These are phyloP conservation scores for Ptychoptera contaminata DNA, from an alignment of 2,888 invertebrate species.

Conservation along the genomic window DNA sequence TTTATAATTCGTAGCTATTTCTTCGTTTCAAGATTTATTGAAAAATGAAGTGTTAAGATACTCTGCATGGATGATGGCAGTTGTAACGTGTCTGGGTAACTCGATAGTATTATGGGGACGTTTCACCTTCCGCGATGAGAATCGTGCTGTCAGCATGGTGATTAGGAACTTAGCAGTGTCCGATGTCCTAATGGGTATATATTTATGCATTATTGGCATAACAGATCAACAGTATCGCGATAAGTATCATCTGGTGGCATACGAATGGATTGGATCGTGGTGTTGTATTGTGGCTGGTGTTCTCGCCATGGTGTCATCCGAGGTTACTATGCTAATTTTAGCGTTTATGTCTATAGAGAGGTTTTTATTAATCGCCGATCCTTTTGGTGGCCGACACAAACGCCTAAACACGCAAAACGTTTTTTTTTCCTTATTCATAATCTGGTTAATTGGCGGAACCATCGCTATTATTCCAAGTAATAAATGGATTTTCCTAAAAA, in stretches of 20 bases:
- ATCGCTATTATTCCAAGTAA: constrained; percentile 43
- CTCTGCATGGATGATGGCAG: constrained; percentile 45
- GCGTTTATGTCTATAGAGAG: constrained; percentile 54
- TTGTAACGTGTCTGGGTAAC: constrained; percentile 44
- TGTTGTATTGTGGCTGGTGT: constrained; percentile 44
- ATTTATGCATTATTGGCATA: constrained; percentile 42
- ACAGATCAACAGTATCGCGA: constrained; percentile 41
- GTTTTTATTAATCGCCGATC: constrained; percentile 44
- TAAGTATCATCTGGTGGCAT: constrained; percentile 39
- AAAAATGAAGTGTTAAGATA: constrained; percentile 39
- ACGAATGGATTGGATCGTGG: constrained; percentile 48
- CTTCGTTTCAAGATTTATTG: constrained; percentile 41
- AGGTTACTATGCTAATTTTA: constrained; percentile 51
- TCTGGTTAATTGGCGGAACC: constrained; percentile 43
- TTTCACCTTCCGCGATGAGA: constrained; percentile 42
- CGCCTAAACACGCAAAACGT: constrained; percentile 38
- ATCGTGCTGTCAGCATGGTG: constrained; percentile 43
- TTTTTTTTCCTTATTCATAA: constrained; percentile 33
- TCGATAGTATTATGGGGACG: constrained; percentile 44
- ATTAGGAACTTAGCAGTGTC: constrained; percentile 49
- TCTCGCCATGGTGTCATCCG: constrained; percentile 48
- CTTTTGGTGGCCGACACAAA: constrained; percentile 38
- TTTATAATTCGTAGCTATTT: constrained; percentile 31
- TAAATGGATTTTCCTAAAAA: constrained; percentile 27
- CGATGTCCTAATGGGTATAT: constrained; percentile 52